phyloP scores from a whole-genome alignment of 1,140 invertebrate genomes.

The Drosophila arizonae region DNA sequence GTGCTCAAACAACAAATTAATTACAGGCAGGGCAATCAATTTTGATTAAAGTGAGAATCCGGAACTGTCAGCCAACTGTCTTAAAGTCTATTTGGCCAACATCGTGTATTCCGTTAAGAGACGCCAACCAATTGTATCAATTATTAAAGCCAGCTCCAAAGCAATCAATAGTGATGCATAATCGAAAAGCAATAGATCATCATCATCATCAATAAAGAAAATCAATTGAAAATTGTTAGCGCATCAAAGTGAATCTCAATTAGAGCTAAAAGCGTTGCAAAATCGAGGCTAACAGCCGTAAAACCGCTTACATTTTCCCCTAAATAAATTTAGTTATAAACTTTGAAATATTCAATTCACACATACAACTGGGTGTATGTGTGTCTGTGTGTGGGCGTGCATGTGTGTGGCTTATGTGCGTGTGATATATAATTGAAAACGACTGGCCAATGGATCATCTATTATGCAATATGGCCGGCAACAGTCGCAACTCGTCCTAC shows the following conservation, averaged over 20 bases:
- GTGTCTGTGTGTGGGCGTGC: background rate
- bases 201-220: background rate
- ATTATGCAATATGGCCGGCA: conserved; percentile 86
- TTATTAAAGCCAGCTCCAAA: background rate
- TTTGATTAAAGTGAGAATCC: conserved; percentile 72
- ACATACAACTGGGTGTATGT: conserved; percentile 1
- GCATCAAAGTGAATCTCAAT: background rate
- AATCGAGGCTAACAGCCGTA: conserved; percentile 9
- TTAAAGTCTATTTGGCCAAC: conserved; percentile 20
- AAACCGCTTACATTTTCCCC: conserved; percentile 1
- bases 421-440: conserved; percentile 47
- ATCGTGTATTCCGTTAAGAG: conserved; percentile 1
- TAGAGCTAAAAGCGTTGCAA: conserved; percentile 36
- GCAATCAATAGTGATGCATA: background rate
- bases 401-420: conserved; percentile 18
- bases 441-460: conserved; percentile 82
- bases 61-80: conserved; percentile 35
- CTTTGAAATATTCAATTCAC: conserved; percentile 18
- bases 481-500: conserved; percentile 92
- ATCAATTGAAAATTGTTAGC: background rate
- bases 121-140: conserved; percentile 1
- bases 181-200: no score
- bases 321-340: conserved; percentile 13
- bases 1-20: conserved; percentile 78
- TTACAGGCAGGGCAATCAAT: conserved; percentile 73